phyloP scores from a whole-genome alignment of 2,113 vertebrate genomes.

The Nematolebias whitei region DNA sequence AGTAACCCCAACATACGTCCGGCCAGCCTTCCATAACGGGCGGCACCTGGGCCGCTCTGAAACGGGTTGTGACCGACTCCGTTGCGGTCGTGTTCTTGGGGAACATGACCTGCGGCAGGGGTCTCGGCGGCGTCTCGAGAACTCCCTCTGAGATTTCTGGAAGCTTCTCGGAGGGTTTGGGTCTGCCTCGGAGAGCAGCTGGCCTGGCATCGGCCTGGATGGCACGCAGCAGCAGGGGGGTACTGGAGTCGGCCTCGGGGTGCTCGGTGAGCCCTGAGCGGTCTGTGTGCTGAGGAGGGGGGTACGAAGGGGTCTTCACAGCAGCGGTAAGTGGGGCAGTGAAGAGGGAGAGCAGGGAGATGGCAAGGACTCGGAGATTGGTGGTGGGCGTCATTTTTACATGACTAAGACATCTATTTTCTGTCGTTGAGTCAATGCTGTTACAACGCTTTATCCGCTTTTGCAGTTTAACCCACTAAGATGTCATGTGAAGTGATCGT shows the following conservation, averaged over 20 bases:
- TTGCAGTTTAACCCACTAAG: slow-evolving; percentile 67
- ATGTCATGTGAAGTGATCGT: slow-evolving; percentile 63
- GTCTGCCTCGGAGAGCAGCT: slow-evolving; percentile 55
- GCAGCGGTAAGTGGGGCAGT: slow-evolving; percentile 64
- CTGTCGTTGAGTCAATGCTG: slow-evolving; percentile 74
- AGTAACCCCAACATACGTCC: slow-evolving; percentile 89
- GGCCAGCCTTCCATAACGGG: slow-evolving; percentile 77
- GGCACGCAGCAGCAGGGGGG: slow-evolving; percentile 53
- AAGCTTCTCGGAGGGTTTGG: slow-evolving; percentile 36
- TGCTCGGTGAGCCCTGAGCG: slow-evolving; percentile 52
- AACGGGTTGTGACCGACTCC: slow-evolving; percentile 74
- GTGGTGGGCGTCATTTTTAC: slow-evolving; percentile 82
- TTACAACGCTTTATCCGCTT: slow-evolving; percentile 65
- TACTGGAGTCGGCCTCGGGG: slow-evolving; percentile 41
- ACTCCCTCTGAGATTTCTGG: slow-evolving; percentile 56
- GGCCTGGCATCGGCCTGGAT: slow-evolving; percentile 57
- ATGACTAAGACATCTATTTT: slow-evolving; percentile 81
- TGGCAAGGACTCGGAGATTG: slow-evolving; percentile 74
- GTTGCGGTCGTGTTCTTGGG: slow-evolving; percentile 78
- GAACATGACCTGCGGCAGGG: slow-evolving; percentile 78
- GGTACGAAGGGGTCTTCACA: slow-evolving; percentile 59
- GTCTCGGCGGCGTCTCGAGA: slow-evolving; percentile 71
- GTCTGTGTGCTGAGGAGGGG: slow-evolving; percentile 49
- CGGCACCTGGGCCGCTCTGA: slow-evolving; percentile 75
- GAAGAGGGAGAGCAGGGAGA: slow-evolving; percentile 77